Conservation (phyloP, 2,113 vertebrate genomes). For the Dicaeum eximium region DNA sequence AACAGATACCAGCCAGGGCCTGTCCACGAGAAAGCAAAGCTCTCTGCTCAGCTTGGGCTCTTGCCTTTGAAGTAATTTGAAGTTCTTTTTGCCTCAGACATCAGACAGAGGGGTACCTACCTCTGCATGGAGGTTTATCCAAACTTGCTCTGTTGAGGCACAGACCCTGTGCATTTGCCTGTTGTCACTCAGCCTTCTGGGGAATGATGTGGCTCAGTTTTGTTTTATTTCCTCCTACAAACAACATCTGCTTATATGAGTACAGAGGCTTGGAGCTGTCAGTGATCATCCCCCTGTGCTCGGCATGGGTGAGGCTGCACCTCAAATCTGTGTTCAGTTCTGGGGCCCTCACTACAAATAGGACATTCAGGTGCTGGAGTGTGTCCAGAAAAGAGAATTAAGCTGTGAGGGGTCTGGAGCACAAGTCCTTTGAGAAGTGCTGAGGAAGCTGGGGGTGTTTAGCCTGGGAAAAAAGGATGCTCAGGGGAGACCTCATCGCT, state of each 20-base stretch:
- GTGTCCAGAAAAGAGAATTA: neutral
- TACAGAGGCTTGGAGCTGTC: neutral
- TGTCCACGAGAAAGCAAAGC: neutral
- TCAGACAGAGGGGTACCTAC: neutral
- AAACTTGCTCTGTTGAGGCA: fast-evolving
- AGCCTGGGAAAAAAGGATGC: neutral
- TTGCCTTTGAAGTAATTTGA: neutral
- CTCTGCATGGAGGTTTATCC: neutral
- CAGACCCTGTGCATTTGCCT: neutral
- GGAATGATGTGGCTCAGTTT: neutral
- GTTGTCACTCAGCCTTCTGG: neutral
- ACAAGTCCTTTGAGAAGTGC: neutral
- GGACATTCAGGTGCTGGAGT: neutral
- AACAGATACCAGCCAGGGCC: neutral
- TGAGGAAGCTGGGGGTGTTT: neutral
- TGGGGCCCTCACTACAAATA: neutral
- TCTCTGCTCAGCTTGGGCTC: neutral
- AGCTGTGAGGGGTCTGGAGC: neutral
- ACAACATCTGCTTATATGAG: neutral
- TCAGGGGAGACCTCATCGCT: fast-evolving
- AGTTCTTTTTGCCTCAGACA: neutral
- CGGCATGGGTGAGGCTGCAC: neutral
- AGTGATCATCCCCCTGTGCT: neutral
- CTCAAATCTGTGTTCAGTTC: neutral
- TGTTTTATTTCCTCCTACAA: neutral